Evolutionary conservation across 2,113 vertebrate species (phyloP).

Genomic region (Candoia aspera): DNA sequence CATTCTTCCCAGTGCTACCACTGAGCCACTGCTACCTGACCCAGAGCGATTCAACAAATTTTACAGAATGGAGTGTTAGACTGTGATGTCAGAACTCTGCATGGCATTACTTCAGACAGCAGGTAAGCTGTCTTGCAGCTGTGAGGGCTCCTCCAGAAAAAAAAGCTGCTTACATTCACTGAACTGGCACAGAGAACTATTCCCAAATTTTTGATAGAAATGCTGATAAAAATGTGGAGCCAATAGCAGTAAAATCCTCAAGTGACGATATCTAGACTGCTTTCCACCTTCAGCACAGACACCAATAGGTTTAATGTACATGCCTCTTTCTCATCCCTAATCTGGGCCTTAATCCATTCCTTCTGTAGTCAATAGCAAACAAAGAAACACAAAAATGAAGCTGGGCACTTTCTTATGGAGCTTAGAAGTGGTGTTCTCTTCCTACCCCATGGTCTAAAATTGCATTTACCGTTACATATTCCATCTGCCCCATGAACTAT

Average conservation of each 20-base stretch:
- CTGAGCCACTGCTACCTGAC: neutral
- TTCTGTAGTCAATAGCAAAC: conserved; percentile 9
- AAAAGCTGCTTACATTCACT: neutral
- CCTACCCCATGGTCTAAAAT: conserved; percentile 10
- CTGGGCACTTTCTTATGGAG: conserved; percentile 41
- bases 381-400: neutral
- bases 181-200: neutral
- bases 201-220: neutral
- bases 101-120: neutral
- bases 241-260: neutral
- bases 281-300: neutral
- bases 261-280: neutral
- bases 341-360: neutral
- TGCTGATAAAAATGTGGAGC: neutral
- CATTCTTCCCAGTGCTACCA: neutral
- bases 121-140: neutral
- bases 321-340: neutral
- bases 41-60: neutral
- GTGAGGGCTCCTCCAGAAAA: neutral
- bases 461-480: conserved; percentile 35
- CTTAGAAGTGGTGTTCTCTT: conserved; percentile 59
- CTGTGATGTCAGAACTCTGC: neutral
- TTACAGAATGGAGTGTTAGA: neutral
- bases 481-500: conserved; percentile 40
- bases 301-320: neutral